Evolutionary conservation across 2,113 vertebrate species (phyloP), one percentile per base, ranked within the genome.

Genomic region (Otis tarda): DNA sequence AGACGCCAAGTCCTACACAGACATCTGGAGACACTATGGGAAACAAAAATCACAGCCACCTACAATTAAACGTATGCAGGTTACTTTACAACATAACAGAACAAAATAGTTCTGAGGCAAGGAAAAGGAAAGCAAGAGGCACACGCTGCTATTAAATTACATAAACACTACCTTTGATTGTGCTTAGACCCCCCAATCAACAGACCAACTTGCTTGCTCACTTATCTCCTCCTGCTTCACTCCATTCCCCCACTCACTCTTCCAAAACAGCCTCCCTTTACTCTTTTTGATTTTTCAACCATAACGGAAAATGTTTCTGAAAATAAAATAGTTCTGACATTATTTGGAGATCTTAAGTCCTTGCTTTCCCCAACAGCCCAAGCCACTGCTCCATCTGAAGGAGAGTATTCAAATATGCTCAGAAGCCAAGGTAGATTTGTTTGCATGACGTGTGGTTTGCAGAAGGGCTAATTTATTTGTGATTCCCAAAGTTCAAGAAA

Each of bases 101-200:
- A 79, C n/a, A 70, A 94, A 94, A 65, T 3, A 70, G 65, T 61
- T 91, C 76, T 82, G 59, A 95, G 0, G 10, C 31, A 82, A 94
- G 41, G 39, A 78, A 89, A 91, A 92, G 73, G 61, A 92, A 95
- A 84, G 80, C 59, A 85, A 95, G 70, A 77, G 31, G 67, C 67
- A 91, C 22, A 14, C 49, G 70, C 79, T 47, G 70, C 77, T 87
- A 85, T 52, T 80, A 94, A 89, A 91, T 92, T 89, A 84, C 37
- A 89, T 53, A 77, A 96, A 93, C 83, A 73, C 43, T 76, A 49
- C 41, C 73, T 64, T 49, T 89, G 89, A 94, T 91, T 95, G 91
- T 69, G 83, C 81, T 87, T 87, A 96, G 87, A 85, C 89, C 96
- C 81, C 86, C 83, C 56, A 78, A 85, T 79, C 87, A 87, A 89